Conservation (phyloP, 2,888 invertebrate genomes). For the Rutpela maculata region DNA sequence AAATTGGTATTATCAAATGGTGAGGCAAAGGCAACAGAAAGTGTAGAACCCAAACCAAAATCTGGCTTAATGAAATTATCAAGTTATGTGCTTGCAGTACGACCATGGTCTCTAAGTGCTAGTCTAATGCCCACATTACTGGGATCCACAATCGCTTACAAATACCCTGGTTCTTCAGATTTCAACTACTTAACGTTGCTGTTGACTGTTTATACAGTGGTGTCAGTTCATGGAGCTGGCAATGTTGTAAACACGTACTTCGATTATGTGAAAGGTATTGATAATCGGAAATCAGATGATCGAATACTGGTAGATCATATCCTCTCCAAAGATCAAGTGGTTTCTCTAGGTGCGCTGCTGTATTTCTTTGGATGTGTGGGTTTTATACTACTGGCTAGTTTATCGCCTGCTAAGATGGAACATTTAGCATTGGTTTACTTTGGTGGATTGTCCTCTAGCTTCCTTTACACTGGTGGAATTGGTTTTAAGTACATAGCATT, state of each 20-base stretch:
- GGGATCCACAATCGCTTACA: constrained; percentile 92
- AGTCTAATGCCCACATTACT: constrained; percentile 93
- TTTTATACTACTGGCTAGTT: constrained; percentile 69
- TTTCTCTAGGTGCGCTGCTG: constrained; percentile 89
- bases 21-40: constrained; percentile 32
- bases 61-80: constrained; percentile 88
- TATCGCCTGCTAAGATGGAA: constrained; percentile 95
- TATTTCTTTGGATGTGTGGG: constrained; percentile 88
- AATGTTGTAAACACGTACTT: constrained; percentile 98
- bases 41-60: constrained; percentile 52
- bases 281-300: constrained; percentile 94
- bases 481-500: constrained; percentile 96
- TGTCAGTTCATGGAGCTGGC: constrained; percentile 96
- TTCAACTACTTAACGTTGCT: constrained; percentile 89
- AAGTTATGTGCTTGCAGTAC: constrained; percentile 90
- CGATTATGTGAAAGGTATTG: constrained; percentile 96
- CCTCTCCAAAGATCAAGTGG: constrained; percentile 86
- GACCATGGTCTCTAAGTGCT: constrained; percentile 96
- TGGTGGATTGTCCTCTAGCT: constrained; percentile 95
- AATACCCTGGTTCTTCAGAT: constrained; percentile 83
- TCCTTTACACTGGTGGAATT: constrained; percentile 97
- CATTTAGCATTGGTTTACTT: constrained; percentile 96
- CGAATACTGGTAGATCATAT: constrained; percentile 96
- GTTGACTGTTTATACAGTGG: constrained; percentile 89
- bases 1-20: constrained; percentile 49